phyloP scores from a whole-genome alignment of 2,113 vertebrate species.

The Tretioscincus oriximinensis region DNA sequence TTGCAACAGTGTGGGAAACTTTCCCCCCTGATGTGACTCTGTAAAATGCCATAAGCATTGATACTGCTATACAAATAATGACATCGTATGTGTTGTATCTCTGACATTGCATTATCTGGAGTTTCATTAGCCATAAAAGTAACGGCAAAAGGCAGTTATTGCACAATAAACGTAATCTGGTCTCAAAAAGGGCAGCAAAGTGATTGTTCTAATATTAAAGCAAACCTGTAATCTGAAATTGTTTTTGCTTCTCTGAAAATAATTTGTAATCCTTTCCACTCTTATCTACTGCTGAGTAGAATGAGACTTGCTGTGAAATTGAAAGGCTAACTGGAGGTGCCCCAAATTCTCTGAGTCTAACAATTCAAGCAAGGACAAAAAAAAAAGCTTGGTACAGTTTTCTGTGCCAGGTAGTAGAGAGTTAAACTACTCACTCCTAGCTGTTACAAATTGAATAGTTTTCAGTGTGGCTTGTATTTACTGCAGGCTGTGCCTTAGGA shows the following conservation, averaged over 20 bases:
- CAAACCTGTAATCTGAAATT: constrained; percentile 51
- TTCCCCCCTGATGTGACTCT: background rate
- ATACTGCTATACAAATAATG: background rate
- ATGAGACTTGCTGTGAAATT: background rate
- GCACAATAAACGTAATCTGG: constrained; percentile 30
- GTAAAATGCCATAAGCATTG: background rate
- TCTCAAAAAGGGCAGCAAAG: constrained; percentile 31
- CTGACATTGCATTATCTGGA: constrained; percentile 50
- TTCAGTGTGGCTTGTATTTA: background rate
- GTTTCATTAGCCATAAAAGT: constrained; percentile 56
- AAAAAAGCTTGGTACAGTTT: background rate
- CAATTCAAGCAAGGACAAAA: background rate
- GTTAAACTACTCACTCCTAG: too few relatives aligned
- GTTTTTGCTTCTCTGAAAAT: background rate
- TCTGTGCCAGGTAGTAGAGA: background rate
- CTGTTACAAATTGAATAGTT: background rate
- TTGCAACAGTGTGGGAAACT: background rate
- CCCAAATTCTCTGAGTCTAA: background rate
- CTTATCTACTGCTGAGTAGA: constrained; percentile 6
- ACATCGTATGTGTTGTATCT: constrained; percentile 49
- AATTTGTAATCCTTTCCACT: background rate
- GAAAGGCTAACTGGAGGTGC: background rate
- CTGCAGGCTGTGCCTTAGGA: background rate
- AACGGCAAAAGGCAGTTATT: constrained; percentile 55
- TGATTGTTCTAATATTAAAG: constrained; percentile 59